Base-by-base conservation (phyloP, 2,888 invertebrate genomes). In the Cosmorhoe ocellata region DNA sequence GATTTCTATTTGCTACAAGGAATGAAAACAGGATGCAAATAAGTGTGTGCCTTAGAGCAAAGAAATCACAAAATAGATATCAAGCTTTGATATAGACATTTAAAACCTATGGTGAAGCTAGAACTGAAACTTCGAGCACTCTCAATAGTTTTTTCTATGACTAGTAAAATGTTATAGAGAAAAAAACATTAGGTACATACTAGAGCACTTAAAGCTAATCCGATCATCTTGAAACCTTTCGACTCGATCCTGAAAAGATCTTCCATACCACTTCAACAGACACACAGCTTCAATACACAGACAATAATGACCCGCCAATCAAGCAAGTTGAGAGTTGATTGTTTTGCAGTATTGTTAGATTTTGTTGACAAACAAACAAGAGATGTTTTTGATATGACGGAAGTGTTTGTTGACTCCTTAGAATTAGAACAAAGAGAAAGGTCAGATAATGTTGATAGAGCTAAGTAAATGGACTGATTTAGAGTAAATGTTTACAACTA, bases 161-260 rank as follows among this genome's bases (percentile, higher is more conserved):
- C n/a, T n/a, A n/a, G 7, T 24, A 24, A 54, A 58, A 47, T 48
- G 58, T 36, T 47, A 56, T 56, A 58, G 56, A 51, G 18, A 3
- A 18, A 18, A 5, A 18, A 18, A 18, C 18, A 18, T 18, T 3
- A 2, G 18, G 44, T 56, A 51, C 50, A 50, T 67, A 81, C 79
- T 72, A 76, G 54, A 51, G 70, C 63, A 51, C 67, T 64, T 18
- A 79, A 48, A 32, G 68, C 67, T 22, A 73, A 61, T 66, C 77
- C 70, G 49, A 81, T 59, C 59, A 72, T 61, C 58, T 69, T 74
- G 27, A 75, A 51, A 10, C 65, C 61, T 30, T 60, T 59, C 4
- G 63, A 47, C 31, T 72, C 62, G 8, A 66, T 28, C 44, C 52
- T 66, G 26, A 61, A 46, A 18, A 63, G 45, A 9, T 59, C 57